Percentiles rank a stretch among this genome's conserved stretches.
Evolutionary conservation across 2,113 vertebrate species (phyloP).

Genomic region (Egretta garzetta): DNA sequence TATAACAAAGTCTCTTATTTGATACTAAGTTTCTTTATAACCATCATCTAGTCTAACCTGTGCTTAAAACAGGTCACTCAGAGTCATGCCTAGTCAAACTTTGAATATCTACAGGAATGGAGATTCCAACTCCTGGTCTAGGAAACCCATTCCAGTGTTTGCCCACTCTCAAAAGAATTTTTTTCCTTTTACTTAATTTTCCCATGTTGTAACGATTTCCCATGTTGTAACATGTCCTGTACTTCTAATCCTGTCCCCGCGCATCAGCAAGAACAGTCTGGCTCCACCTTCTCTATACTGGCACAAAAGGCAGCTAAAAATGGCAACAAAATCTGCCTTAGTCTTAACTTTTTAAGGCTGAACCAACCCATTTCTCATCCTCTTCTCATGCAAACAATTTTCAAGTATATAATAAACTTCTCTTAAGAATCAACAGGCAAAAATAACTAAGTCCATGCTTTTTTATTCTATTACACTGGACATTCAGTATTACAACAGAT

Average conservation of each 20-base stretch:
- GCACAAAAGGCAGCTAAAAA: background rate
- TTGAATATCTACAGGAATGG: background rate
- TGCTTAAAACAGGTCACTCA: background rate
- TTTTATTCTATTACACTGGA: background rate
- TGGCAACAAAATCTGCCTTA: background rate
- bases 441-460: background rate
- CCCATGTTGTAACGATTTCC: background rate
- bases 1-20: background rate
- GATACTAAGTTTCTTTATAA: background rate
- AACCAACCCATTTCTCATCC: background rate
- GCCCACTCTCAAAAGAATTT: background rate
- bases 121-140: background rate
- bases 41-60: background rate
- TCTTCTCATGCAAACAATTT: background rate
- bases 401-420: background rate
- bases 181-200: background rate
- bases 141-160: background rate
- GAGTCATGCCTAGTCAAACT: background rate
- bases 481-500: background rate
- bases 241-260: background rate
- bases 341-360: background rate
- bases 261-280: background rate
- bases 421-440: background rate
- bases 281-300: background rate
- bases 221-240: background rate